These are phyloP conservation scores for Tupiocoris notatus DNA, from an alignment of 2,888 invertebrate species.

Conservation along the genomic window DNA sequence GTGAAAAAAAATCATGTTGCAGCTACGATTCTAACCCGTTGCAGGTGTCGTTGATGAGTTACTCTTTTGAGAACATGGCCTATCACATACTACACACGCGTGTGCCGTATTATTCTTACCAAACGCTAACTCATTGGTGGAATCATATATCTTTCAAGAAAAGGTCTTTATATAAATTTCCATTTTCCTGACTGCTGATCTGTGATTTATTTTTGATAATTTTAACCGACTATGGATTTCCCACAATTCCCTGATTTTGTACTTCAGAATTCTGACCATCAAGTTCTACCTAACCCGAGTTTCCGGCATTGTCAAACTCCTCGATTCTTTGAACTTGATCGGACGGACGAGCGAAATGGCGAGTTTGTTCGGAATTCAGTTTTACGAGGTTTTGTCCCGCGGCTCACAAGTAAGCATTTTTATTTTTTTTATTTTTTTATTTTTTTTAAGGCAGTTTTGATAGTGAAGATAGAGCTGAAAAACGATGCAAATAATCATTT, in stretches of 20 bases:
- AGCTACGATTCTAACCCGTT: slow-evolving; percentile 22
- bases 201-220: too few species aligned
- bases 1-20: neutral
- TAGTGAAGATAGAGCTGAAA: too few species aligned
- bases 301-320: slow-evolving; percentile 70
- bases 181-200: too few species aligned
- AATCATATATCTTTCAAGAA: slow-evolving; percentile 55
- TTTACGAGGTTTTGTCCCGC: slow-evolving; percentile 91
- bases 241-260: neutral
- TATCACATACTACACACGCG: slow-evolving; percentile 85
- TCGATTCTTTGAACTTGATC: slow-evolving; percentile 87
- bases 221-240: too few species aligned
- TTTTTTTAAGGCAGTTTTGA: too few species aligned
- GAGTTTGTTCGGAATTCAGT: slow-evolving; percentile 94
- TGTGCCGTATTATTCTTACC: slow-evolving; percentile 70
- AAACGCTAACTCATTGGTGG: slow-evolving; percentile 76
- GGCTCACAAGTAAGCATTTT: slow-evolving; percentile 83
- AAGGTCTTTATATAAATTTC: slow-evolving; percentile 51
- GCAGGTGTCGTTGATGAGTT: slow-evolving; percentile 70
- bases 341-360: slow-evolving; percentile 93
- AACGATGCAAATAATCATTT: too few species aligned
- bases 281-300: slow-evolving; percentile 75
- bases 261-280: slow-evolving; percentile 64
- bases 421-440: too few species aligned
- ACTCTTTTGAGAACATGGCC: slow-evolving; percentile 89